These are phyloP conservation scores for Decapterus maruadsi DNA, from an alignment of 2,797 vertebrate genomes.

Conservation along the genomic window DNA sequence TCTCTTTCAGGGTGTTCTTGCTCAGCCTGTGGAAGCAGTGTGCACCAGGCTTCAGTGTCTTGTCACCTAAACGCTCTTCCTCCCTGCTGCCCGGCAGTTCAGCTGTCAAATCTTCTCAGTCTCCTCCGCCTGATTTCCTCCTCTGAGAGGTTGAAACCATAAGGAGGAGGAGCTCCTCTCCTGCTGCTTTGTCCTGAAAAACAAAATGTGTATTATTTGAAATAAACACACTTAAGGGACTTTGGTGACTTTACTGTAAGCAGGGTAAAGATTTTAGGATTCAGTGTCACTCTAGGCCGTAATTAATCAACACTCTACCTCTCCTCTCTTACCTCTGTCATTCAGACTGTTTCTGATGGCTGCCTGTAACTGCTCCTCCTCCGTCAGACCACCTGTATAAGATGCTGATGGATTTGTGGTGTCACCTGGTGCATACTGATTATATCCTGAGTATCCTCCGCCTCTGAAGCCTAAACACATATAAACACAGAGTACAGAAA, in stretches of 20 bases:
- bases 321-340: slow-evolving; percentile 84
- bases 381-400: slow-evolving; percentile 88
- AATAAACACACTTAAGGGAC: not conserved
- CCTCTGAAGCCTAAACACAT: slow-evolving; percentile 60
- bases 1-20: not conserved
- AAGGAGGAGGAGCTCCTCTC: slow-evolving; percentile 51
- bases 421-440: slow-evolving; percentile 51
- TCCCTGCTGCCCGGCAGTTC: slow-evolving; percentile 15
- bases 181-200: slow-evolving; percentile 57
- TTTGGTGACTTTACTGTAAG: not conserved
- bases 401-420: slow-evolving; percentile 38
- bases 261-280: not conserved
- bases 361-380: slow-evolving; percentile 91
- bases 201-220: not conserved
- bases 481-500: not conserved
- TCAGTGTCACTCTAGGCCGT: not conserved
- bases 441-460: slow-evolving; percentile 23
- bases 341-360: slow-evolving; percentile 91
- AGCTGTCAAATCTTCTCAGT: slow-evolving; percentile 79
- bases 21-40: slow-evolving; percentile 18
- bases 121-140: slow-evolving; percentile 77
- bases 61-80: not conserved
- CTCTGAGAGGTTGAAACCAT: slow-evolving; percentile 62
- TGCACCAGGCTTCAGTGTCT: slow-evolving; percentile 3
- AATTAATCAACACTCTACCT: not conserved